phyloP scores from a whole-genome alignment of 1,140 invertebrate genomes.

The Drosophila leontia region DNA sequence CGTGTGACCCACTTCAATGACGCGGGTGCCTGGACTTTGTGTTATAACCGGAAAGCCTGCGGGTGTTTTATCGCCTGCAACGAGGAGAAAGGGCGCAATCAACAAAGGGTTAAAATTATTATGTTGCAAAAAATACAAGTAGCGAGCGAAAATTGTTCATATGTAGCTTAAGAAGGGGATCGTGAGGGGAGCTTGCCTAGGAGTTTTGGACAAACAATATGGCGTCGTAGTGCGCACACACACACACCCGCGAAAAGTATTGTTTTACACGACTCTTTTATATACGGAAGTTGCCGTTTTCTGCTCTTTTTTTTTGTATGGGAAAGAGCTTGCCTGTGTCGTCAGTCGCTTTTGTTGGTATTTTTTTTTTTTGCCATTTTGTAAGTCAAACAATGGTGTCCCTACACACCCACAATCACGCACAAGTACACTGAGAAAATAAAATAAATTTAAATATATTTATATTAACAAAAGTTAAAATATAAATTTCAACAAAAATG shows the following conservation, averaged over 20 bases:
- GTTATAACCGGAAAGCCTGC: conserved; percentile 96
- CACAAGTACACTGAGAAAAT: conserved; percentile 14
- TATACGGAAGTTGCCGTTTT: conserved; percentile 78
- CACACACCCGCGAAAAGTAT: conserved; percentile 57
- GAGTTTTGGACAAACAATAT: conserved; percentile 76
- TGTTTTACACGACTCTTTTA: conserved; percentile 81
- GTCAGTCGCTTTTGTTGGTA: conserved; percentile 69
- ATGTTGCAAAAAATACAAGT: conserved; percentile 56
- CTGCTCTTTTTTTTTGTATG: conserved; percentile 27
- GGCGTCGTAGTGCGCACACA: conserved; percentile 27
- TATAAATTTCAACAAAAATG: background rate
- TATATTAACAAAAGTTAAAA: no score
- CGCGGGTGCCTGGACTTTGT: conserved; percentile 91
- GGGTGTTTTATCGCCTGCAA: conserved; percentile 93
- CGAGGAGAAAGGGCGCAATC: conserved; percentile 30
- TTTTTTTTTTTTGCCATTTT: conserved; percentile 75
- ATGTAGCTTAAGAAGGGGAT: conserved; percentile 27
- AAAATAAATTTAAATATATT: background rate
- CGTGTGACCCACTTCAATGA: conserved; percentile 97
- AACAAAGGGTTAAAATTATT: conserved; percentile 73
- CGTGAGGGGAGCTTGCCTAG: conserved; percentile 8
- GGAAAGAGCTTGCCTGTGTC: conserved; percentile 49
- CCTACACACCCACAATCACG: conserved; percentile 29
- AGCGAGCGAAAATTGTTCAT: conserved; percentile 31
- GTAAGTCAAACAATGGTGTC: conserved; percentile 78